Conservation (phyloP, 2,113 vertebrate species). For the Uria lomvia region DNA sequence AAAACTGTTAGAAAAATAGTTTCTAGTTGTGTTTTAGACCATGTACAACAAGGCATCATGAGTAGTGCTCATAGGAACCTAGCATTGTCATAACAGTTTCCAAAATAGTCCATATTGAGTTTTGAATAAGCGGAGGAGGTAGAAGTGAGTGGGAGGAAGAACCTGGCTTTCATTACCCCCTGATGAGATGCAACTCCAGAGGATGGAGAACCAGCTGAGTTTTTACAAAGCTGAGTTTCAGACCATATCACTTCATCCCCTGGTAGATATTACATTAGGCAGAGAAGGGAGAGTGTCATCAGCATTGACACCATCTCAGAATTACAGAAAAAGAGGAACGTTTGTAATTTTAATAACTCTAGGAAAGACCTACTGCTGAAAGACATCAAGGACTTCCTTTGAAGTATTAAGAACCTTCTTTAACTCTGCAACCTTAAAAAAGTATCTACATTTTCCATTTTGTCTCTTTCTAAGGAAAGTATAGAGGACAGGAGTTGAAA, state of each 20-base stretch:
- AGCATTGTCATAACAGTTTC: not conserved
- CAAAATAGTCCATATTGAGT: not conserved
- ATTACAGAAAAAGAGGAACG: not conserved
- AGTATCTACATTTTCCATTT: not conserved
- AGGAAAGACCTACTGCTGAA: not conserved
- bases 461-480: not conserved
- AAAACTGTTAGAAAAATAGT: not conserved
- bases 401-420: not conserved
- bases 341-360: not conserved
- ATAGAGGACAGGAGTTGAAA: not conserved
- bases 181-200: not conserved
- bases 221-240: not conserved
- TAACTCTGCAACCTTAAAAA: not conserved
- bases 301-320: not conserved
- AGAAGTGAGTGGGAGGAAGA: not conserved
- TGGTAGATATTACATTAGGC: not conserved
- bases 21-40: fast-evolving
- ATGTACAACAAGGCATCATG: not conserved
- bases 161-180: not conserved
- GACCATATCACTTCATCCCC: not conserved
- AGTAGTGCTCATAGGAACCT: fast-evolving
- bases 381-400: not conserved
- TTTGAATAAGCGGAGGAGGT: not conserved
- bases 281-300: not conserved
- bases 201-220: not conserved